These are phyloP conservation scores for Zosterops japonicus DNA, from an alignment of 2,113 vertebrate species.

Conservation along the genomic window DNA sequence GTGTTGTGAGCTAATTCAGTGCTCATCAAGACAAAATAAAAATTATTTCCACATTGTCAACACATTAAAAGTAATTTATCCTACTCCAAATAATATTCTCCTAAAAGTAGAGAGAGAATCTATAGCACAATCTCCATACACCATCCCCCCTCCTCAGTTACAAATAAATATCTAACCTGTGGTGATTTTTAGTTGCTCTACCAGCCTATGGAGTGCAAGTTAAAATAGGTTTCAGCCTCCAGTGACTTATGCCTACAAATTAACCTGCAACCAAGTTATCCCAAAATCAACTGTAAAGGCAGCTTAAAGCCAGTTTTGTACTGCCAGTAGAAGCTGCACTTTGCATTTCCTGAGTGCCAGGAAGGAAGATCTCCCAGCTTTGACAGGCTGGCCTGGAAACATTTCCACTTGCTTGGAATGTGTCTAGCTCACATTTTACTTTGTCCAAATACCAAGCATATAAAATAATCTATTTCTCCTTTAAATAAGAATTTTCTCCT, in stretches of 20 bases:
- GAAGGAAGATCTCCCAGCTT: neutral
- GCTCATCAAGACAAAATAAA: neutral
- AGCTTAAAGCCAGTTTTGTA: neutral
- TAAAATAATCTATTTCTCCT: neutral
- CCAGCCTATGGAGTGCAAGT: neutral
- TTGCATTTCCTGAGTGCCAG: neutral
- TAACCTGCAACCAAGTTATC: neutral
- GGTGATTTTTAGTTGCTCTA: neutral
- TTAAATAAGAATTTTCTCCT: neutral
- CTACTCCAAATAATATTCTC: neutral
- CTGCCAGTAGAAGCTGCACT: neutral
- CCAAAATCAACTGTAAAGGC: neutral
- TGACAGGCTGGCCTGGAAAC: neutral
- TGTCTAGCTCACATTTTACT: neutral
- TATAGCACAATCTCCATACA: neutral
- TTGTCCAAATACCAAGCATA: neutral
- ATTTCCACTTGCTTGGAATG: neutral
- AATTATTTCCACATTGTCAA: neutral
- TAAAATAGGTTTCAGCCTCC: neutral
- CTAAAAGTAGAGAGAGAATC: neutral
- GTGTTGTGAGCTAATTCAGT: neutral
- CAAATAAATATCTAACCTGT: neutral
- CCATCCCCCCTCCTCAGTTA: neutral
- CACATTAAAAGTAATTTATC: neutral
- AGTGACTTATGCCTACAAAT: neutral